A percentile compares a stretch with the other conserved stretches of the same genome.
Conservation (phyloP, 2,888 invertebrate species). For the Carcina quercana region DNA sequence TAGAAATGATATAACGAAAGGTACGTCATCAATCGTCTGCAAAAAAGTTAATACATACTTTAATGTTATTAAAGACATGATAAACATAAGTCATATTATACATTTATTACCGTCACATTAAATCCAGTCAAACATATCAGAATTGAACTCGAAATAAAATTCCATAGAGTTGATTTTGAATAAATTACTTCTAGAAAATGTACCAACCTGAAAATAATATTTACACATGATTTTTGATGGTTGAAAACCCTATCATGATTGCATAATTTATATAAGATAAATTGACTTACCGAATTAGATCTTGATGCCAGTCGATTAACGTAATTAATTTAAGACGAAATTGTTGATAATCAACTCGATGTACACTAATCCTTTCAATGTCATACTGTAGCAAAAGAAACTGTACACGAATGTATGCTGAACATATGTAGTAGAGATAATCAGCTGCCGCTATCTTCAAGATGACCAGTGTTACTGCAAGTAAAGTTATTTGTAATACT, state of each 20-base stretch:
- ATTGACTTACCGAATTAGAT: slow-evolving; percentile 22
- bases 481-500: too few species aligned
- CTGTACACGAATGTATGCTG: slow-evolving; percentile 38
- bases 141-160: slow-evolving; percentile 39
- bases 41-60: slow-evolving; percentile 17
- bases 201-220: slow-evolving; percentile 24
- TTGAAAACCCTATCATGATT: background rate
- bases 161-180: slow-evolving; percentile 35
- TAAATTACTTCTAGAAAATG: slow-evolving; percentile 32
- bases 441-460: slow-evolving; percentile 27
- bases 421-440: slow-evolving; percentile 36
- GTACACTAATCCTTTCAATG: slow-evolving; percentile 24
- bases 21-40: slow-evolving; percentile 32
- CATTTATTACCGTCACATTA: slow-evolving; percentile 40
- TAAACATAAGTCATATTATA: too few species aligned
- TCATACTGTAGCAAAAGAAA: slow-evolving; percentile 33
- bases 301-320: slow-evolving; percentile 39
- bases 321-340: slow-evolving; percentile 20
- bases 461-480: slow-evolving; percentile 30
- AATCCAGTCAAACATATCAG: slow-evolving; percentile 45
- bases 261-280: too few species aligned
- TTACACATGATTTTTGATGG: background rate
- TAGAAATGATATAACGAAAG: slow-evolving; percentile 26
- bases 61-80: too few species aligned
- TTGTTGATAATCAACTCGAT: background rate